These are phyloP conservation scores for Oscarella lobularis DNA, from an alignment of 37 sponge, comb jelly and placozoan species.

Conservation along the genomic window DNA sequence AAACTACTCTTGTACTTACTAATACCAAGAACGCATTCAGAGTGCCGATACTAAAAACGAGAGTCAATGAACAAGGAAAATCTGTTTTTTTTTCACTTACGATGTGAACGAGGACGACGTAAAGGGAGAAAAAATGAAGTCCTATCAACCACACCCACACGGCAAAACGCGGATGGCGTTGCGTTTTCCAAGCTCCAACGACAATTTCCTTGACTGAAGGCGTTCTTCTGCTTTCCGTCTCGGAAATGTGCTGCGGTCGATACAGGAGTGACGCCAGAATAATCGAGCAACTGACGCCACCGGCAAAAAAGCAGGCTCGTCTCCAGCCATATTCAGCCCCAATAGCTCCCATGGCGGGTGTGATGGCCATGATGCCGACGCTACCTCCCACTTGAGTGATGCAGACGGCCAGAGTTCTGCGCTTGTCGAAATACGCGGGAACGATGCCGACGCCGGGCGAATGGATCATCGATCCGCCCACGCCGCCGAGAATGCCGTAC, in stretches of 20 bases:
- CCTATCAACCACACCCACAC: background rate
- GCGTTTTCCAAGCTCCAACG: background rate
- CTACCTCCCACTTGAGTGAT: background rate
- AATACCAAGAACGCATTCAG: background rate
- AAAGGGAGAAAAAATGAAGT: background rate
- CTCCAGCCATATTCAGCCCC: background rate
- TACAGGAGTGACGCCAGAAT: background rate
- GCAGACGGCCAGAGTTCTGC: background rate
- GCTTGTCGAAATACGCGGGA: background rate
- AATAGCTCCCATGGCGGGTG: background rate
- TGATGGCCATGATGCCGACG: background rate
- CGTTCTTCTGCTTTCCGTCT: background rate
- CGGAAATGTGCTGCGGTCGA: background rate
- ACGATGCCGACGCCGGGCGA: background rate
- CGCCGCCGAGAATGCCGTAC: background rate
- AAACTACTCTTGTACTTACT: background rate
- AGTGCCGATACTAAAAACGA: background rate
- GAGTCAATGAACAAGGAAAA: too few relatives aligned
- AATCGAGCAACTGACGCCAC: background rate
- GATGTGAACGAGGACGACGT: background rate
- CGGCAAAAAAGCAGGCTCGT: background rate
- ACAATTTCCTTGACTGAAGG: background rate
- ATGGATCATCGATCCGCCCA: background rate
- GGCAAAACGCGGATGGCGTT: background rate
- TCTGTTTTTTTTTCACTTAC: too few relatives aligned